Percentiles rank a stretch among this genome's conserved stretches.
These are phyloP conservation scores for Carapus acus DNA, from an alignment of 2,797 vertebrate genomes.

Conservation along the genomic window DNA sequence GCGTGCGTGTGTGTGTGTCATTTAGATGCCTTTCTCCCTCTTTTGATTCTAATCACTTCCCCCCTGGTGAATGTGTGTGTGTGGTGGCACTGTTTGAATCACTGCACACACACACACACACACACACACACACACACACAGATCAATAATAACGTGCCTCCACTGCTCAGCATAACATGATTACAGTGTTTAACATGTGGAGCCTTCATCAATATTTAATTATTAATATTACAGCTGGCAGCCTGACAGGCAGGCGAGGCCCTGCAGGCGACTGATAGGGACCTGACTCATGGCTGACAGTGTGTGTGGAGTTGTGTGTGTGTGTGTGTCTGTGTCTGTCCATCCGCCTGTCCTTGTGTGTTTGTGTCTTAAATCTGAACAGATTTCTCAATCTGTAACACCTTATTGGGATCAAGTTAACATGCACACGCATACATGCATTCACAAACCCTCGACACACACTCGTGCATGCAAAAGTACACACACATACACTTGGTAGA, in stretches of 20 bases:
- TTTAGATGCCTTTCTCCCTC: background rate
- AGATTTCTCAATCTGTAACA: background rate
- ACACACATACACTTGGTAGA: background rate
- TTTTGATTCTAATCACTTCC: background rate
- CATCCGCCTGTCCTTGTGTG: too few relatives aligned
- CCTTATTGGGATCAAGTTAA: background rate
- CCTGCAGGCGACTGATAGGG: slow-evolving; percentile 45
- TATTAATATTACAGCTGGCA: slow-evolving; percentile 68
- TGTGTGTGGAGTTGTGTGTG: slow-evolving; percentile 1
- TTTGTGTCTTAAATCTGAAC: slow-evolving; percentile 4
- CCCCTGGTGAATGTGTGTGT: too few relatives aligned
- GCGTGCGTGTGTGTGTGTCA: background rate
- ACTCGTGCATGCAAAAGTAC: too few relatives aligned
- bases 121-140: slow-evolving; percentile 45
- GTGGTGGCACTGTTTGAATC: background rate
- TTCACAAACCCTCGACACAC: background rate
- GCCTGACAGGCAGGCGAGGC: slow-evolving; percentile 49
- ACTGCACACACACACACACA: slow-evolving; percentile 40
- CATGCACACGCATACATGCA: background rate
- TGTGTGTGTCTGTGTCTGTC: background rate
- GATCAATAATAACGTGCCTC: slow-evolving; percentile 69
- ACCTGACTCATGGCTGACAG: slow-evolving; percentile 36
- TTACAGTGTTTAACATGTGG: slow-evolving; percentile 77
- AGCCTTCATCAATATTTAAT: slow-evolving; percentile 79
- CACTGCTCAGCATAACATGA: slow-evolving; percentile 69